Evolutionary conservation across 1,140 invertebrate species (phyloP), one percentile per base, ranked within the genome.

Genomic region (Camponotus pennsylvanicus): DNA sequence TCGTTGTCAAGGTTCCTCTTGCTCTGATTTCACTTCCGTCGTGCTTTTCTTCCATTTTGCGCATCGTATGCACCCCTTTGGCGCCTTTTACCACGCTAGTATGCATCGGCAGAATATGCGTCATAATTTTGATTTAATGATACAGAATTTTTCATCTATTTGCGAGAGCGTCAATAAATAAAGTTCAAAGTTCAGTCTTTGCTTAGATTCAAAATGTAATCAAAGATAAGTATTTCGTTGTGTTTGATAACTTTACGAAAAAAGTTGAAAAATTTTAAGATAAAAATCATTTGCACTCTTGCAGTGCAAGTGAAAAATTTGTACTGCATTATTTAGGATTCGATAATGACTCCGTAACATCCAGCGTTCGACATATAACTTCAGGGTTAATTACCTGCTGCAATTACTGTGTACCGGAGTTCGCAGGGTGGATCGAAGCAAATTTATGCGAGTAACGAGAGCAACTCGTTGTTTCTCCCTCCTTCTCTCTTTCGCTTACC

Each of bases 391-490:
- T 83, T 83, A 63, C 69, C 40, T 57, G 55, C 55, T 49, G 79
- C 69, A 83, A 83, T 83, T 83, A 83, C 63, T 11, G 37, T 45
- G 13, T 55, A 49, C 69, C 32, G 69, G 18, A 59, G 79, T 37
- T 82, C 66, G 21, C 52, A 71, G 37, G 69, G 37, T 73, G 67
- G 69, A 49, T 83, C 69, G 79, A 83, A 83, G 77, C 32, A 83
- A 83, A 83, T 83, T 83, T 83, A 75, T 83, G 69, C 79, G 67
- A 73, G 67, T 32, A 83, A 75, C 40, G 55, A 34, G 57, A 82
- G 40, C 37, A 42, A 75, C 69, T 52, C 49, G 73, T 63, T 83
- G 55, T 73, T 37, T 73, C 79, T 61, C 66, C 15, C 45, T 42
- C 45, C 34, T 21, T 57, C 42, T 85, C 61, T 32, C 64, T 40